Evolutionary conservation across 2,113 vertebrate species (phyloP).

Genomic region (Tenrec ecaudatus): DNA sequence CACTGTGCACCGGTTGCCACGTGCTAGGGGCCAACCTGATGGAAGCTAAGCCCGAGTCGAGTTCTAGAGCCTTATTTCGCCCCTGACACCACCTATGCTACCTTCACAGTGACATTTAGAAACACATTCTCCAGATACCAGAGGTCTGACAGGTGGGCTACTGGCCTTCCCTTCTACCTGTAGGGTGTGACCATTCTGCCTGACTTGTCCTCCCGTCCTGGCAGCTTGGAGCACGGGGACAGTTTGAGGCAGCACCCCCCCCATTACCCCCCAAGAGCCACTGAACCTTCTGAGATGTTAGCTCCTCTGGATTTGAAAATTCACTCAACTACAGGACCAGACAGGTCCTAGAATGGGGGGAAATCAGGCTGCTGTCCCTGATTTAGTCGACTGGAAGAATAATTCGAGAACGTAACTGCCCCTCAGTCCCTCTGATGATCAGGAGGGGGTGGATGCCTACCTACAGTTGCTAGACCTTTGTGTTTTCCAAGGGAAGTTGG

Average conservation of each 20-base stretch:
- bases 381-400: background rate
- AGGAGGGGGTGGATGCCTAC: too few relatives aligned
- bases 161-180: background rate
- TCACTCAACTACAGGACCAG: too few relatives aligned
- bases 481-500: constrained; percentile 13
- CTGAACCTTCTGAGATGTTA: background rate
- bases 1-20: background rate
- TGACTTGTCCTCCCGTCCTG: background rate
- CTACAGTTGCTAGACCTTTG: background rate
- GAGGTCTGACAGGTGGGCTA: constrained; percentile 2
- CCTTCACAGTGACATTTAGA: background rate
- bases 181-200: background rate
- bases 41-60: background rate
- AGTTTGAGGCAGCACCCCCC: background rate
- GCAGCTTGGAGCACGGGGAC: background rate
- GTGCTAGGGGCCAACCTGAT: background rate
- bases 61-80: background rate
- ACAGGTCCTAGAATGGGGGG: background rate
- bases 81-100: background rate
- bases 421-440: background rate
- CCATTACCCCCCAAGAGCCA: too few relatives aligned
- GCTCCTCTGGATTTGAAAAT: background rate
- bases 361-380: background rate
- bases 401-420: background rate
- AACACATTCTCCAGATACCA: background rate